phyloP scores from a whole-genome alignment of 2,888 invertebrate genomes.

The Ochropleura leucogaster region DNA sequence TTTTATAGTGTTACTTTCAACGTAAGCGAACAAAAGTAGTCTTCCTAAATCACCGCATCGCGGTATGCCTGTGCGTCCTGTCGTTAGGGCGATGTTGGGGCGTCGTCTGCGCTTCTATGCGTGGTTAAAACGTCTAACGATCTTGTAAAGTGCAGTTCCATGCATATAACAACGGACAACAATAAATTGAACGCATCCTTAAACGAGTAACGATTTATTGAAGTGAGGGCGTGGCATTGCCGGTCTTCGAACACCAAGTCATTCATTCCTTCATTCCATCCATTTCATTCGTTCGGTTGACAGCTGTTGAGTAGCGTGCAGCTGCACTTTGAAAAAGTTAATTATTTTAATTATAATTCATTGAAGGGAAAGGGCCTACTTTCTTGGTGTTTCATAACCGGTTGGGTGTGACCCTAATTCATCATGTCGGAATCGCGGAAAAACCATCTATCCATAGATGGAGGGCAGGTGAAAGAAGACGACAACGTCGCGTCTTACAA shows the following conservation, averaged over 20 bases:
- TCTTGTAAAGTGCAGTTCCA: no score
- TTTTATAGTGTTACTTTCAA: no score
- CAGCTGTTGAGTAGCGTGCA: conserved; percentile 39
- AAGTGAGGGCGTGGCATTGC: conserved; percentile 57
- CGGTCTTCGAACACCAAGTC: not conserved
- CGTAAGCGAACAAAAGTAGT: no score
- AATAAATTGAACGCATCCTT: conserved; percentile 5
- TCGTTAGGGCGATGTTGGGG: no score
- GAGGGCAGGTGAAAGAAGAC: conserved; percentile 87
- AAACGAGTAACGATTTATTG: conserved; percentile 9
- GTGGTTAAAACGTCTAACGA: no score
- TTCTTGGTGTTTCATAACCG: conserved; percentile 73
- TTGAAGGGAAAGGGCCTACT: conserved; percentile 72
- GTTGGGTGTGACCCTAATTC: conserved; percentile 72
- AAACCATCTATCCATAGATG: conserved; percentile 86
- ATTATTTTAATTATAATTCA: conserved; percentile 69
- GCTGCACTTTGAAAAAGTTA: conserved; percentile 58
- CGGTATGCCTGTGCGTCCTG: no score
- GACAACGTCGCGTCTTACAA: conserved; percentile 89
- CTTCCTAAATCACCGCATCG: no score
- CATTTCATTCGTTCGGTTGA: conserved; percentile 50
- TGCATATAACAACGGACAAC: not conserved
- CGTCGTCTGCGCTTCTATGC: no score
- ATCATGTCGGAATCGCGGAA: conserved; percentile 86
- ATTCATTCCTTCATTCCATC: conserved; percentile 37